Percentiles rank a stretch among this genome's conserved stretches.
phyloP scores from a whole-genome alignment of 2,797 vertebrate species.

The Pempheris klunzingeri region DNA sequence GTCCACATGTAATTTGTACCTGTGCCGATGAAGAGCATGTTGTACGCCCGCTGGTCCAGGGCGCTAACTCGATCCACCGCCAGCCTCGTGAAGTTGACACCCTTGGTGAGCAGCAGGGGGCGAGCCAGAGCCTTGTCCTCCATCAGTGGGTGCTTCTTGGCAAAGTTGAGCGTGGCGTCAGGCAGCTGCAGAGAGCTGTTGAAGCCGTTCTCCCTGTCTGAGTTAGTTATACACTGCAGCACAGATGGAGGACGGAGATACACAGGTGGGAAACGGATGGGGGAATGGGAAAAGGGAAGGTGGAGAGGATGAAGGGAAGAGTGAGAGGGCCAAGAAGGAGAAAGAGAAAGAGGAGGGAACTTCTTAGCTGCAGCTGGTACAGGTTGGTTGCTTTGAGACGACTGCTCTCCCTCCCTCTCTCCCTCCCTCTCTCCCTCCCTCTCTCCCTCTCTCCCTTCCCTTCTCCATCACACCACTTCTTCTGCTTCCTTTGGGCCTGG shows the following conservation, averaged over 20 bases:
- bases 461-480: conserved; percentile 50
- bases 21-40: conserved; percentile 95
- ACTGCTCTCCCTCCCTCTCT: conserved; percentile 20
- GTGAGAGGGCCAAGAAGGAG: conserved; percentile 36
- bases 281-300: conserved; percentile 31
- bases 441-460: conserved; percentile 44
- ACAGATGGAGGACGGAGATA: conserved; percentile 36
- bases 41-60: conserved; percentile 89
- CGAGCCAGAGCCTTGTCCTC: conserved; percentile 89
- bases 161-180: conserved; percentile 96
- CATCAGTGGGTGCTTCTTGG: conserved; percentile 97
- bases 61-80: conserved; percentile 89
- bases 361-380: conserved; percentile 68
- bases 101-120: conserved; percentile 94
- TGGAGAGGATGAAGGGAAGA: conserved; percentile 24
- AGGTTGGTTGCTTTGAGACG: conserved; percentile 63
- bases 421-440: conserved; percentile 21
- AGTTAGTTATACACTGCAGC: conserved; percentile 93
- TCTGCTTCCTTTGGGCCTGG: conserved; percentile 51
- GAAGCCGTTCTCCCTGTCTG: conserved; percentile 90
- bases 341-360: conserved; percentile 55
- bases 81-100: conserved; percentile 93
- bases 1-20: no score
- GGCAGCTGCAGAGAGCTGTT: conserved; percentile 94
- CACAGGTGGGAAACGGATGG: conserved; percentile 21